These are phyloP conservation scores for Pygocentrus nattereri DNA, from an alignment of 2,797 vertebrate genomes.

Conservation along the genomic window DNA sequence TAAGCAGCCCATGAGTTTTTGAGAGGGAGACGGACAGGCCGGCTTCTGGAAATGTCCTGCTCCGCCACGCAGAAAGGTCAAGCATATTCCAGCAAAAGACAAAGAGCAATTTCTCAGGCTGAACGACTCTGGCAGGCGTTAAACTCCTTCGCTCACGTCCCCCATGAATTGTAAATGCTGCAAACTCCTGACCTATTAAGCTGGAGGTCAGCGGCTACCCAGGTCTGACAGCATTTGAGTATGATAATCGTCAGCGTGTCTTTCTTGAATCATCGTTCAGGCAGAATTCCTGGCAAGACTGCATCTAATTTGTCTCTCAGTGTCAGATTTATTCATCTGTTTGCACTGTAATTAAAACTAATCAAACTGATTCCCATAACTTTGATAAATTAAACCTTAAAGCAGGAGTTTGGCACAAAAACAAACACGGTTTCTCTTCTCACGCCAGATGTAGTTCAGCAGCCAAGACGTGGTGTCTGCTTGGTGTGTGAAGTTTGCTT, in stretches of 20 bases:
- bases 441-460: too few relatives aligned
- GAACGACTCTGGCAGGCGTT: conserved; percentile 59
- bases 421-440: too few relatives aligned
- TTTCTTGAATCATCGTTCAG: background rate
- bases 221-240: conserved; percentile 6
- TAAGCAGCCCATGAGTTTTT: conserved; percentile 4
- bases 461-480: too few relatives aligned
- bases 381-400: too few relatives aligned
- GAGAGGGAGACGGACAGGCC: conserved; percentile 12
- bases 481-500: too few relatives aligned
- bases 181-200: conserved; percentile 36
- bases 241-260: conserved; percentile 36
- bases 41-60: conserved; percentile 25
- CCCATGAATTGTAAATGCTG: conserved; percentile 53
- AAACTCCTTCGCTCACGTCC: conserved; percentile 50
- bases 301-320: background rate
- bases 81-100: conserved; percentile 48
- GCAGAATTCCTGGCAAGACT: background rate
- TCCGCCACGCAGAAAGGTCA: conserved; percentile 59
- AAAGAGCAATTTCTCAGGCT: conserved; percentile 58
- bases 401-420: too few relatives aligned
- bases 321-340: background rate
- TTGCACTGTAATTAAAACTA: too few relatives aligned
- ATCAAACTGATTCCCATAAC: too few relatives aligned
- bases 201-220: conserved; percentile 39